A percentile compares a stretch with the other conserved stretches of the same genome.
phyloP scores from a whole-genome alignment of 2,888 invertebrate species.

The Margaritifera margaritifera region DNA sequence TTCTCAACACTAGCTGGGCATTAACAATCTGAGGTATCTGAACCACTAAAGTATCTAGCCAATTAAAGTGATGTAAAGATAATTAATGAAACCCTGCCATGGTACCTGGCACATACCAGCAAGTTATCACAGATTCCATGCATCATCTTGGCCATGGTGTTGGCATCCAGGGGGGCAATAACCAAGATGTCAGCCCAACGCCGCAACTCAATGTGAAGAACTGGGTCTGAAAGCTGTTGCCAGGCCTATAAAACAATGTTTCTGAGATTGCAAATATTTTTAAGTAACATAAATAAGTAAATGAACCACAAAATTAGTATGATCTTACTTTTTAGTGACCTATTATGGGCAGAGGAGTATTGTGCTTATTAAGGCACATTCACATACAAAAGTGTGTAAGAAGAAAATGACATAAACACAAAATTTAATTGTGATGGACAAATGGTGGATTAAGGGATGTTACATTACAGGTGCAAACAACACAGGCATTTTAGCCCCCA shows the following conservation, averaged over 20 bases:
- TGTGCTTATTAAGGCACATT: background rate
- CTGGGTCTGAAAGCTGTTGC: slow-evolving; percentile 91
- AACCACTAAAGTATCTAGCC: too few relatives aligned
- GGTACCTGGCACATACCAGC: slow-evolving; percentile 76
- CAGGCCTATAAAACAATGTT: slow-evolving; percentile 75
- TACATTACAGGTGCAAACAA: too few relatives aligned
- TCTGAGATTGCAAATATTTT: background rate
- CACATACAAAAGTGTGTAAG: background rate
- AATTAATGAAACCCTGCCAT: too few relatives aligned
- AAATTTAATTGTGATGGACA: too few relatives aligned
- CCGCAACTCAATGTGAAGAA: slow-evolving; percentile 92
- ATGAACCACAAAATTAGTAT: background rate
- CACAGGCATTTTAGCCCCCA: too few relatives aligned
- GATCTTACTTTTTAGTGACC: background rate
- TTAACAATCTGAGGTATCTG: too few relatives aligned
- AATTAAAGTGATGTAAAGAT: too few relatives aligned
- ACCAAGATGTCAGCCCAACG: slow-evolving; percentile 96
- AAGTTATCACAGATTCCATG: slow-evolving; percentile 93
- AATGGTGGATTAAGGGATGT: too few relatives aligned
- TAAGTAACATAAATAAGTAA: background rate
- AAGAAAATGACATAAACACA: too few relatives aligned
- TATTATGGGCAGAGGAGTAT: background rate
- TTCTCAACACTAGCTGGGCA: too few relatives aligned
- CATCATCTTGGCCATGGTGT: slow-evolving; percentile 94
- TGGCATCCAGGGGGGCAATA: slow-evolving; percentile 96